These are phyloP conservation scores for Hemicrepidius hirtus DNA, from an alignment of 2,888 invertebrate genomes.

Conservation along the genomic window DNA sequence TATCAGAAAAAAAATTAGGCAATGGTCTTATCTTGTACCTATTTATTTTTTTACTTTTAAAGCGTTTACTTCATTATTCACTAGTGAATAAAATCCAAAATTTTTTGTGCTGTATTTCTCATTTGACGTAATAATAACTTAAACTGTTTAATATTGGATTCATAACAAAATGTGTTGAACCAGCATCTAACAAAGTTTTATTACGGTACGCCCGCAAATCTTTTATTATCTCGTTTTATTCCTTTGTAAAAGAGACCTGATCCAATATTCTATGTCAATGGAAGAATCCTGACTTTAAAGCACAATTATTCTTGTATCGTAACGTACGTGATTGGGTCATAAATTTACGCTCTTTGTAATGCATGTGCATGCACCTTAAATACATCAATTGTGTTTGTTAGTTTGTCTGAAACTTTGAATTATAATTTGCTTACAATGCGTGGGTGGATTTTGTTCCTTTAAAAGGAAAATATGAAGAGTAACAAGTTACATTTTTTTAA, in stretches of 20 bases:
- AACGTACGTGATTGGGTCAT: neutral
- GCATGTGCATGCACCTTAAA: conserved; percentile 5
- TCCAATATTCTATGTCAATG: neutral
- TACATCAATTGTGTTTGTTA: neutral
- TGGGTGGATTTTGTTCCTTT: neutral
- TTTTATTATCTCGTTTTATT: conserved; percentile 25
- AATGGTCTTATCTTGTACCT: too few species aligned
- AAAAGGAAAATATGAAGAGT: too few species aligned
- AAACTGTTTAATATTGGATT: conserved; percentile 10
- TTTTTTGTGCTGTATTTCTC: neutral
- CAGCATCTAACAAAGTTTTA: conserved; percentile 12
- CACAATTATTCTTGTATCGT: neutral
- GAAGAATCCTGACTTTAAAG: neutral
- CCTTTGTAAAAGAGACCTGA: conserved; percentile 12
- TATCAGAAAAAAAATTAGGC: too few species aligned
- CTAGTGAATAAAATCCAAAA: too few species aligned
- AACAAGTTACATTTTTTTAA: too few species aligned
- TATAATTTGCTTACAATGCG: neutral
- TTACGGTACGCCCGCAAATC: conserved; percentile 15
- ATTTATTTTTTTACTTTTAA: too few species aligned
- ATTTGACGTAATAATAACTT: conserved; percentile 10
- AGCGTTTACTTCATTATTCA: too few species aligned
- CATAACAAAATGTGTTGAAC: conserved; percentile 26
- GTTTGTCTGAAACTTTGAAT: neutral
- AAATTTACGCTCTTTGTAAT: neutral